These are phyloP conservation scores for Falco rusticolus DNA, from an alignment of 2,797 vertebrate genomes.

Conservation along the genomic window DNA sequence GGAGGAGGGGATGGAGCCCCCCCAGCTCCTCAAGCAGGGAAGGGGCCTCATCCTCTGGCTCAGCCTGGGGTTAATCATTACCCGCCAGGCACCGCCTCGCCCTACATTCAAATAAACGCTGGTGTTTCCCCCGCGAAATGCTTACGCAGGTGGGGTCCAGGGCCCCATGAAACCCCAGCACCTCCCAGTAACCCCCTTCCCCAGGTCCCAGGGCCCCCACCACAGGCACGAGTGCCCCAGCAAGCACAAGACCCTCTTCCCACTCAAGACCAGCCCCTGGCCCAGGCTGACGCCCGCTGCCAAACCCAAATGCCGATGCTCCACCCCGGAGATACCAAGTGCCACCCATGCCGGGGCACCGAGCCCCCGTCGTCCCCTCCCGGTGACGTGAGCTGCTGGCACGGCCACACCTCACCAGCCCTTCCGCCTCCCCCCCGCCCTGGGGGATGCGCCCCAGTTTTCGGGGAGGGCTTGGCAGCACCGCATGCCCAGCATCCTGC, in stretches of 20 bases:
- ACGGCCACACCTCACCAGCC: fast-evolving
- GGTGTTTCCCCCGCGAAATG: not conserved
- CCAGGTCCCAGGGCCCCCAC: not conserved
- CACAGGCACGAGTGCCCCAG: not conserved
- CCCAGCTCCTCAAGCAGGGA: not conserved
- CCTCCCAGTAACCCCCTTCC: not conserved
- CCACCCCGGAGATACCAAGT: not conserved
- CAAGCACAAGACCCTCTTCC: not conserved
- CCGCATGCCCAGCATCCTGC: not conserved
- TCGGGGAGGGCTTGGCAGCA: fast-evolving
- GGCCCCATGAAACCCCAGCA: not conserved
- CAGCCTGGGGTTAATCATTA: slow-evolving; percentile 47
- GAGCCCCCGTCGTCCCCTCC: not conserved
- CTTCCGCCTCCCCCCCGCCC: not conserved
- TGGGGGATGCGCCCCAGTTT: not conserved
- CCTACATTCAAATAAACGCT: slow-evolving; percentile 16
- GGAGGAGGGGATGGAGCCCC: not conserved
- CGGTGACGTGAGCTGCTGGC: not conserved
- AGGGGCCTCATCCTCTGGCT: not conserved
- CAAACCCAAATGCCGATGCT: not conserved
- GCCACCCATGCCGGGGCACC: fast-evolving
- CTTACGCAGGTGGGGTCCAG: slow-evolving; percentile 3
- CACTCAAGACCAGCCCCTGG: not conserved
- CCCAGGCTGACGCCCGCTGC: not conserved
- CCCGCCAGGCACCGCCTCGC: not conserved